A percentile compares a stretch with the other conserved stretches of the same genome.
Conservation (phyloP, 2,113 vertebrate species). For the Hypanus sabinus region DNA sequence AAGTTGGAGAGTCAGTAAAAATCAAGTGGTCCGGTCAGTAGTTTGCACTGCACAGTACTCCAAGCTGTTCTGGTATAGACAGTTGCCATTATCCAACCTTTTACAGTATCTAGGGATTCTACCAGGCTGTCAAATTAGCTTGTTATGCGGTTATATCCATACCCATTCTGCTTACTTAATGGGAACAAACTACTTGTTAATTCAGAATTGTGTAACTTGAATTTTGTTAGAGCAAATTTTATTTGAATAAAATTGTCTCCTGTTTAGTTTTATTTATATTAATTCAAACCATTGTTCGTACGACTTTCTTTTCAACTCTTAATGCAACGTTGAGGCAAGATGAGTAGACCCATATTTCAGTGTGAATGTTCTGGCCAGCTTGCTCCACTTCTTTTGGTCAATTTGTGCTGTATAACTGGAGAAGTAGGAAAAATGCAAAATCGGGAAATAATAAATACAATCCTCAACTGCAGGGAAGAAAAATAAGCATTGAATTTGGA, state of each 20-base stretch:
- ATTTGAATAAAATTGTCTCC: background rate
- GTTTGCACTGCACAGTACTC: background rate
- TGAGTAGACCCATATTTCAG: background rate
- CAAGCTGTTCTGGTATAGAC: background rate
- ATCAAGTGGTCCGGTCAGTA: background rate
- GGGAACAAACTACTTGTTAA: background rate
- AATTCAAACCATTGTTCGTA: background rate
- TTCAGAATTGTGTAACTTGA: constrained; percentile 2
- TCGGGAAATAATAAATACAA: background rate
- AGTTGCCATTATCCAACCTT: background rate
- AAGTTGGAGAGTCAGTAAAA: background rate
- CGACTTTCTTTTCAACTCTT: background rate
- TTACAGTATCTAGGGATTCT: background rate
- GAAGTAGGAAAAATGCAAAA: background rate
- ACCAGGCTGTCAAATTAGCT: background rate
- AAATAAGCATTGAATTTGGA: background rate
- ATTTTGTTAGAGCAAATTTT: background rate
- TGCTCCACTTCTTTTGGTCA: background rate
- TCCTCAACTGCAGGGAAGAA: background rate
- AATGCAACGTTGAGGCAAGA: background rate
- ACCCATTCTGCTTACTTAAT: background rate
- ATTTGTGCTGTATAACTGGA: background rate
- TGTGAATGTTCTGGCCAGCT: background rate
- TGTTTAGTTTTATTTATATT: background rate
- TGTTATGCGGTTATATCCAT: background rate